These are phyloP conservation scores for Labroides dimidiatus DNA, from an alignment of 2,797 vertebrate species.

Conservation along the genomic window DNA sequence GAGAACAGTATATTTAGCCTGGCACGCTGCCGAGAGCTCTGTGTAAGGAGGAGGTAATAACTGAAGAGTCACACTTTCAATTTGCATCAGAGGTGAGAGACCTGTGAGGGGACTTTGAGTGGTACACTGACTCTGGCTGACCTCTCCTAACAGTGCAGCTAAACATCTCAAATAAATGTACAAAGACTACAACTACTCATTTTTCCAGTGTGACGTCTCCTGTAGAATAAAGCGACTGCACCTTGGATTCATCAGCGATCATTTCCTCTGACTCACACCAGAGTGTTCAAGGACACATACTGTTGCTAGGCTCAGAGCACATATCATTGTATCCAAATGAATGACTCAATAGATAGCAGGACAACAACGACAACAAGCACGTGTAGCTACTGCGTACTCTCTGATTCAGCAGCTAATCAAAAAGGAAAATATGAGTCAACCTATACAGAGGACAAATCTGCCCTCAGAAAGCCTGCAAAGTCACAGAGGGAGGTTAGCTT, in stretches of 20 bases:
- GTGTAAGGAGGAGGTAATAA: conserved; percentile 17
- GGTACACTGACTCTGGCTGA: neutral
- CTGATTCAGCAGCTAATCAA: conserved; percentile 64
- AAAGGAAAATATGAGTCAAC: conserved; percentile 50
- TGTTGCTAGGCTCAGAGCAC: conserved; percentile 14
- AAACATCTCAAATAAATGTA: conserved; percentile 7
- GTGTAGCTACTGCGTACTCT: conserved; percentile 3
- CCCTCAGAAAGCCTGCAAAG: conserved; percentile 42
- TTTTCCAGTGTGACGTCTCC: neutral
- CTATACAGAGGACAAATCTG: conserved; percentile 54
- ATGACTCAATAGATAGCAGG: conserved; percentile 33
- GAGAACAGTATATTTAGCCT: conserved; percentile 11
- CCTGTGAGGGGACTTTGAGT: conserved; percentile 9
- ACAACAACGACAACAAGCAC: conserved; percentile 41
- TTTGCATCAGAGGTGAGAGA: conserved; percentile 13
- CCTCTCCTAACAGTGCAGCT: conserved; percentile 1
- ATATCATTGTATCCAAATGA: conserved; percentile 9
- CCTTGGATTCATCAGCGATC: conserved; percentile 17
- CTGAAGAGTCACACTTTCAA: conserved; percentile 24
- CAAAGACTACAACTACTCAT: neutral
- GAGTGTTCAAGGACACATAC: conserved; percentile 18
- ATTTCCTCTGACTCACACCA: conserved; percentile 36
- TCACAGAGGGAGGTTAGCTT: conserved; percentile 23
- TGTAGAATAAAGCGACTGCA: conserved; percentile 11
- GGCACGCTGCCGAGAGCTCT: conserved; percentile 20